Evolutionary conservation across 2,888 invertebrate genomes (phyloP).

Genomic region (Zaprionus obscuricornis): DNA sequence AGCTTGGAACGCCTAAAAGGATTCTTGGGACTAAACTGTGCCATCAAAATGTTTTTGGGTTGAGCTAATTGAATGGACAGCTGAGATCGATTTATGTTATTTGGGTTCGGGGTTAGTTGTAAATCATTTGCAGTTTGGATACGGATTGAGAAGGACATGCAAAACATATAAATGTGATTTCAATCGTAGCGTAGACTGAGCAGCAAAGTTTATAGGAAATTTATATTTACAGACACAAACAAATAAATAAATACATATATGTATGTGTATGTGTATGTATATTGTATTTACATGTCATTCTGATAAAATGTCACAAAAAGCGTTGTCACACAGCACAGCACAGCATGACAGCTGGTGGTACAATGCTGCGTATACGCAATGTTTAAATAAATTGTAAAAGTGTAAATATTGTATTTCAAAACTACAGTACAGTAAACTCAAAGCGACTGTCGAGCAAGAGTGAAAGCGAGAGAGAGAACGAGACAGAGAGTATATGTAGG

Average conservation of each 20-base stretch:
- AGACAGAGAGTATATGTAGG: neutral
- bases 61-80: slow-evolving; percentile 65
- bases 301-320: slow-evolving; percentile 58
- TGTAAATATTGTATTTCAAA: slow-evolving; percentile 67
- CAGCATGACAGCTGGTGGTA: slow-evolving; percentile 63
- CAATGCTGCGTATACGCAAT: slow-evolving; percentile 50
- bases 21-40: slow-evolving; percentile 35
- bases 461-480: neutral
- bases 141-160: slow-evolving; percentile 56
- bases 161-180: slow-evolving; percentile 48
- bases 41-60: slow-evolving; percentile 39
- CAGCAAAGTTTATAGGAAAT: slow-evolving; percentile 12
- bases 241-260: neutral
- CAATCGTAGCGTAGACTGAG: neutral
- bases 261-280: slow-evolving; percentile 4
- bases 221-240: too few relatives aligned
- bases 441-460: neutral
- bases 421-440: slow-evolving; percentile 24
- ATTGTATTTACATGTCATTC: slow-evolving; percentile 46
- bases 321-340: slow-evolving; percentile 5
- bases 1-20: slow-evolving; percentile 48
- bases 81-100: slow-evolving; percentile 45
- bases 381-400: slow-evolving; percentile 68
- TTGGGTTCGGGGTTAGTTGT: slow-evolving; percentile 34
- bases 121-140: slow-evolving; percentile 66